Evolutionary conservation across 2,797 vertebrate genomes (phyloP).

Genomic region (Helicolenus hilgendorfi): DNA sequence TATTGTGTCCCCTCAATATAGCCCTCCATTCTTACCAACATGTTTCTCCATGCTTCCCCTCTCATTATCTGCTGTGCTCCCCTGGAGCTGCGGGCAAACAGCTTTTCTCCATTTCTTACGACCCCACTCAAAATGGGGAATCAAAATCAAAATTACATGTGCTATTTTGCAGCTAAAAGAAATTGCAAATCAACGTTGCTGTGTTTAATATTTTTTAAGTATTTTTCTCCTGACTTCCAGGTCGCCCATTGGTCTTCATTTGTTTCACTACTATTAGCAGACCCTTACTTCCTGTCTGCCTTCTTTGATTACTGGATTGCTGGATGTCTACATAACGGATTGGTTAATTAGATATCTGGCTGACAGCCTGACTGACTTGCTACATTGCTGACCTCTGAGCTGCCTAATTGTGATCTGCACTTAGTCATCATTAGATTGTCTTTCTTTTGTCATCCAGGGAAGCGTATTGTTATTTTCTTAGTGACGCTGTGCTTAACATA

Average conservation of each 20-base stretch:
- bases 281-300: not conserved
- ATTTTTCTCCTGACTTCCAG: not conserved
- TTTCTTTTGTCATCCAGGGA: not conserved
- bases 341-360: conserved; percentile 16
- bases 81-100: conserved; percentile 12
- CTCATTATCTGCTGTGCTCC: conserved; percentile 21
- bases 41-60: not conserved
- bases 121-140: not conserved
- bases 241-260: not conserved
- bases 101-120: not conserved
- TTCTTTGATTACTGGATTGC: conserved; percentile 5
- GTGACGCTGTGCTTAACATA: not conserved
- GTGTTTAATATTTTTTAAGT: not conserved
- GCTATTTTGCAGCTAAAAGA: not conserved
- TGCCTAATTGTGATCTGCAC: not conserved
- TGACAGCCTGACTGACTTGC: conserved; percentile 18
- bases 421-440: not conserved
- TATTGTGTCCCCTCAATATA: conserved; percentile 29
- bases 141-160: not conserved
- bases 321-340: conserved; percentile 18
- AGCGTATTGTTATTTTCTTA: not conserved
- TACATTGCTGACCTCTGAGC: not conserved
- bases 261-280: not conserved
- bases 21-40: conserved; percentile 2
- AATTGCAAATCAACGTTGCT: not conserved